Evolutionary conservation across 2,888 invertebrate species (phyloP).

Genomic region (Mythimna albipuncta): DNA sequence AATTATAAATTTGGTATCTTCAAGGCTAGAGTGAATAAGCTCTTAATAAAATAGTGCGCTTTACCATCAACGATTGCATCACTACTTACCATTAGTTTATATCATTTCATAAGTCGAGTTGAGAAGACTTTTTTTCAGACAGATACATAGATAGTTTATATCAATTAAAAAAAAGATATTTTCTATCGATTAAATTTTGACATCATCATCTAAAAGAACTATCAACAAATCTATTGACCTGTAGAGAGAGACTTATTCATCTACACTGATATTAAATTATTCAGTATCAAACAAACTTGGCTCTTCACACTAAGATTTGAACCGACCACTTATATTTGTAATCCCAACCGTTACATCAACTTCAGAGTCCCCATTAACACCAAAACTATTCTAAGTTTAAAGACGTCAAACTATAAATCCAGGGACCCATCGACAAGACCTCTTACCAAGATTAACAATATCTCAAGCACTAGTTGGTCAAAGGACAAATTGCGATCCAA

Average conservation of each 20-base stretch:
- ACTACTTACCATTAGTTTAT: too few relatives aligned
- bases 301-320: not conserved
- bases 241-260: not conserved
- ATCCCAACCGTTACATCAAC: conserved; percentile 53
- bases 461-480: conserved; percentile 80
- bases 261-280: not conserved
- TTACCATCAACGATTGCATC: too few relatives aligned
- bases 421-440: conserved; percentile 77
- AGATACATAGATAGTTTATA: too few relatives aligned
- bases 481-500: conserved; percentile 83
- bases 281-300: not conserved
- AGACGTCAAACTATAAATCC: conserved; percentile 67
- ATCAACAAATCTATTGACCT: too few relatives aligned
- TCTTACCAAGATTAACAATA: conserved; percentile 83
- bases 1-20: too few relatives aligned
- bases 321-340: conserved; percentile 36
- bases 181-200: too few relatives aligned
- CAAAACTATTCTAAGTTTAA: conserved; percentile 58
- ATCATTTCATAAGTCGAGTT: too few relatives aligned
- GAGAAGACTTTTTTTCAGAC: not conserved
- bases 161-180: too few relatives aligned
- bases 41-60: too few relatives aligned
- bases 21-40: too few relatives aligned
- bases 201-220: not conserved
- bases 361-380: conserved; percentile 60